Evolutionary conservation across 2,797 vertebrate genomes (phyloP).

Genomic region (Novumbra hubbsi): DNA sequence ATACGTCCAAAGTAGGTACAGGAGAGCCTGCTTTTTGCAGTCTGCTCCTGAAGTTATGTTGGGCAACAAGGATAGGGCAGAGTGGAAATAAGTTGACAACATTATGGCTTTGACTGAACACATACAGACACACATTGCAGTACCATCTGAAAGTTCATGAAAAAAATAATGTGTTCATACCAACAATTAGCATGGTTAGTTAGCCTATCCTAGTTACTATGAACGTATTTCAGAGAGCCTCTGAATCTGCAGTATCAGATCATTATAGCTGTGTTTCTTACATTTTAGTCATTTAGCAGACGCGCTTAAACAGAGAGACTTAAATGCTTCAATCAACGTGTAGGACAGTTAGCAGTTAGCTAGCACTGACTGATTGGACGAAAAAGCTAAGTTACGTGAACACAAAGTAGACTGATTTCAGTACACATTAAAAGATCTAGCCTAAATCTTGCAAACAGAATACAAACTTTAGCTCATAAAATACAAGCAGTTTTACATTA

Average conservation of each 20-base stretch:
- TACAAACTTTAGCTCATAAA: background rate
- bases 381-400: background rate
- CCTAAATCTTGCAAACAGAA: background rate
- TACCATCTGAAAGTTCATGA: background rate
- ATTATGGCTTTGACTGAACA: background rate
- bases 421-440: background rate
- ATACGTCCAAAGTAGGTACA: background rate
- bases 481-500: background rate
- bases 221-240: background rate
- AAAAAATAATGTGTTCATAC: background rate
- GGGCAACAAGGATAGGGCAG: background rate
- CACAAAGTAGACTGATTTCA: background rate
- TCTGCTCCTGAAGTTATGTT: background rate
- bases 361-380: background rate
- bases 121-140: background rate
- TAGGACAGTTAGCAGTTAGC: background rate
- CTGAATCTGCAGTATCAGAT: background rate
- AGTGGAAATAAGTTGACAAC: background rate
- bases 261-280: background rate
- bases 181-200: background rate
- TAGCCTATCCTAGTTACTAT: background rate
- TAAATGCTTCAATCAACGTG: background rate
- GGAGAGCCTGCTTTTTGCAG: background rate
- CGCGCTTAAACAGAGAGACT: too few relatives aligned
- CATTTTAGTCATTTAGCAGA: too few relatives aligned